These are phyloP conservation scores for Cavia porcellus DNA, from an alignment of 2,113 vertebrate species.

Conservation along the genomic window DNA sequence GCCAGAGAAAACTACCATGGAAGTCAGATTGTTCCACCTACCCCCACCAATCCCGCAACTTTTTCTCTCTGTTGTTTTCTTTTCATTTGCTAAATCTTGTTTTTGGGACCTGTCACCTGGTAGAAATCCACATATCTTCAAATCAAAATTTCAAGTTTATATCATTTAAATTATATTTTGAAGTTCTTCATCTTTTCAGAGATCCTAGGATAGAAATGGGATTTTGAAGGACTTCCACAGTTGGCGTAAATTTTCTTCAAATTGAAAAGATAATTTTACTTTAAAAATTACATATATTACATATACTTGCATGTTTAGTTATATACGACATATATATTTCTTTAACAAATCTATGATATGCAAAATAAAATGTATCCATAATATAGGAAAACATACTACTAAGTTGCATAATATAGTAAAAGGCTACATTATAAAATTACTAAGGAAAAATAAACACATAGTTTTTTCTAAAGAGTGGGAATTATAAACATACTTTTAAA, in stretches of 20 bases:
- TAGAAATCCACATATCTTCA: neutral
- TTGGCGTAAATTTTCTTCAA: slow-evolving; percentile 1
- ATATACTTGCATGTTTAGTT: neutral
- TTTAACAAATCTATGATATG: neutral
- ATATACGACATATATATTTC: neutral
- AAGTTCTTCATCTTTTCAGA: neutral
- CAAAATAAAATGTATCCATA: slow-evolving; percentile 9
- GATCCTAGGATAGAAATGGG: neutral
- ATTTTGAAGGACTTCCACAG: neutral
- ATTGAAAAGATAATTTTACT: neutral
- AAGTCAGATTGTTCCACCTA: too few relatives aligned
- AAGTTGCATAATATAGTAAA: neutral
- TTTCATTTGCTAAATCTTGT: too few relatives aligned
- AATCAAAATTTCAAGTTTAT: slow-evolving; percentile 23
- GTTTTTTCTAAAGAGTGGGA: neutral
- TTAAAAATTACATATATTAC: neutral
- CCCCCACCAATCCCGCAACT: too few relatives aligned
- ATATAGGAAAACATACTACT: neutral
- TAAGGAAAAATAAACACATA: neutral
- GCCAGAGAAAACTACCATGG: too few relatives aligned
- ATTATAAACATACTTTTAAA: neutral
- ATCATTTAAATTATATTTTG: neutral
- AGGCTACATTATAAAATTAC: neutral
- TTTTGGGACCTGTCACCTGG: too few relatives aligned
- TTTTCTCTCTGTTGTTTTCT: too few relatives aligned